Base-by-base conservation (phyloP, 2,888 invertebrate genomes). In the Sylvicola fuscatus region DNA sequence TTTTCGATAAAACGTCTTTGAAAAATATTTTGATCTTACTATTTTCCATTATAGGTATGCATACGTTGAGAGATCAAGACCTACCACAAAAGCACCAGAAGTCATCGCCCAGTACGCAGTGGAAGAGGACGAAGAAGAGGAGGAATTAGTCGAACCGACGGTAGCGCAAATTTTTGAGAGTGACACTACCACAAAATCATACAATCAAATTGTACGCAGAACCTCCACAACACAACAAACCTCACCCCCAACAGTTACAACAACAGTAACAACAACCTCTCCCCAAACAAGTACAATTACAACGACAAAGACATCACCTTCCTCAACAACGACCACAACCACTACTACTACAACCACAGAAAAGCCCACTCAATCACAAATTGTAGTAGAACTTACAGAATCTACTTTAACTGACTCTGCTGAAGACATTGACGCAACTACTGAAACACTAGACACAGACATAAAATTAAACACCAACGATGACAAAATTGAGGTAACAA, bases 261-360 rank as follows among this genome's bases (percentile, higher is more conserved):
- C 40, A 21, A 32, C 40, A 11, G 17, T 38, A 31, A 41, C 38
- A 16, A 31, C 21, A 16, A 16, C 35, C n/a, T 15, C 36, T 14
- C 28, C 13, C 34, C 16, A 11, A 7, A 14, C 35, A n/a, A 34
- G 28, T 27, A 17, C 30, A 21, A 4, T 31, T n/a, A 27, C 37
- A 21, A 21, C 21, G 29, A 37, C 34, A 13, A 32, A 17, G 14
- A 43, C 17, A 37, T 40, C 15, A 39, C 39, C 5, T 37, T 21
- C 21, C 5, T 6, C 21, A 21, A 21, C 40, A 6, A 37, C 42
- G 37, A 39, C 44, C 40, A 42, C 45, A 34, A 43, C 33, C 38
- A 40, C 46, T 21, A 21, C 21, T 6, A 42, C 39, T 38, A 42
- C 40, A 2, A 27, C 35, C 15, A 38, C 44, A 6, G 36, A 27